Conservation (phyloP, 2,113 vertebrate genomes). For the Menidia beryllina region DNA sequence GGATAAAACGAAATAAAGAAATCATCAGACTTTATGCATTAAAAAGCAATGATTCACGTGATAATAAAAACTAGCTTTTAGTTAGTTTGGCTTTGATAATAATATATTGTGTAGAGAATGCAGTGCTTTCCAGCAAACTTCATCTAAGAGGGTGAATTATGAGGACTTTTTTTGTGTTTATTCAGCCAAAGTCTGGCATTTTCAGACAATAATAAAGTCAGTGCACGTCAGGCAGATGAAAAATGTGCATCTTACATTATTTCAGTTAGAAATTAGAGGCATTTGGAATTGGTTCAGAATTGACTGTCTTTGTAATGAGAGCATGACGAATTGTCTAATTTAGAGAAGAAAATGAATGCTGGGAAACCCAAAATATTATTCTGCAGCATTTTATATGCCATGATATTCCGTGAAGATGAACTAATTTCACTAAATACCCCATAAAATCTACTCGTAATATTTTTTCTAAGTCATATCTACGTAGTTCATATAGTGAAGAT, state of each 20-base stretch:
- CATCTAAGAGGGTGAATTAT: constrained; percentile 50
- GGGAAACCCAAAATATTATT: constrained; percentile 78
- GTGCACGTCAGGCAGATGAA: constrained; percentile 72
- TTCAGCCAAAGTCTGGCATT: constrained; percentile 62
- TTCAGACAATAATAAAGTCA: constrained; percentile 70
- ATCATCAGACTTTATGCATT: not conserved
- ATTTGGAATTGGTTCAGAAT: constrained; percentile 79
- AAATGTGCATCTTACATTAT: constrained; percentile 75
- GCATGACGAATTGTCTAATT: constrained; percentile 82
- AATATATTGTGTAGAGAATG: constrained; percentile 29
- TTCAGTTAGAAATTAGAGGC: constrained; percentile 77
- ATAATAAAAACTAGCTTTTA: constrained; percentile 20
- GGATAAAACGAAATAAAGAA: constrained; percentile 13
- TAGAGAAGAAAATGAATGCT: constrained; percentile 78
- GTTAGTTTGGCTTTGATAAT: constrained; percentile 47
- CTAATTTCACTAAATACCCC: constrained; percentile 74
- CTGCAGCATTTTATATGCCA: constrained; percentile 66
- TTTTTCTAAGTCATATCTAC: constrained; percentile 40
- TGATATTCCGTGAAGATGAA: constrained; percentile 74
- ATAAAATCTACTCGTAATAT: constrained; percentile 63
- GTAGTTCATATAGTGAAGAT: constrained; percentile 7
- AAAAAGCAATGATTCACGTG: constrained; percentile 10
- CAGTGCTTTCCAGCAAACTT: constrained; percentile 44
- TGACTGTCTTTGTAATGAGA: constrained; percentile 81
- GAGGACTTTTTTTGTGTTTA: constrained; percentile 67